A percentile compares a stretch with the other conserved stretches of the same genome.
These are phyloP conservation scores for Eupithecia exiguata DNA, from an alignment of 2,888 invertebrate genomes.

Conservation along the genomic window DNA sequence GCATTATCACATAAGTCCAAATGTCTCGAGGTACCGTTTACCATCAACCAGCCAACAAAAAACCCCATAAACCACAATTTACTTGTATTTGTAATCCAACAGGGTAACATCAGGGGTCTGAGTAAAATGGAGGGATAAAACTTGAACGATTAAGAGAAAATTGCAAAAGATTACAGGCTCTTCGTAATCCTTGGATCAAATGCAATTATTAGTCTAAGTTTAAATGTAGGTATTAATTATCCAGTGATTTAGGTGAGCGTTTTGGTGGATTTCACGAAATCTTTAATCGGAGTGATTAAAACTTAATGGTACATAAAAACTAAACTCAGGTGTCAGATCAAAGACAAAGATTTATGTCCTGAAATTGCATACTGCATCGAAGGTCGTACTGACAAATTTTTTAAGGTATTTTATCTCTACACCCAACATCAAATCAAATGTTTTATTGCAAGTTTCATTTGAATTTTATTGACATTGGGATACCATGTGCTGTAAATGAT, in stretches of 20 bases:
- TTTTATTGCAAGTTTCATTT: too few species aligned
- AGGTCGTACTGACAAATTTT: not conserved
- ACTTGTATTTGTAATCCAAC: conserved; percentile 2
- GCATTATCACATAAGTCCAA: conserved; percentile 82
- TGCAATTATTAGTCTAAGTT: conserved; percentile 76
- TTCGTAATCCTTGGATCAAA: conserved; percentile 70
- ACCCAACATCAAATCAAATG: not conserved
- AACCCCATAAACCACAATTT: conserved; percentile 54
- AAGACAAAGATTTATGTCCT: conserved; percentile 22
- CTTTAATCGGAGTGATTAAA: conserved; percentile 33
- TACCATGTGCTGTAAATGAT: not conserved
- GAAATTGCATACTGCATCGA: conserved; percentile 15
- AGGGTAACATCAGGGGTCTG: conserved; percentile 54
- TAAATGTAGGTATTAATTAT: conserved; percentile 74
- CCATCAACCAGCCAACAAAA: conserved; percentile 50
- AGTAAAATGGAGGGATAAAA: conserved; percentile 60
- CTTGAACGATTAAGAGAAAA: conserved; percentile 78
- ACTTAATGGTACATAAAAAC: conserved; percentile 36
- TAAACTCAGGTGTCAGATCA: conserved; percentile 15
- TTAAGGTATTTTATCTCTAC: not conserved
- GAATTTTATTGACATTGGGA: not conserved
- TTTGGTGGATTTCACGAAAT: conserved; percentile 49
- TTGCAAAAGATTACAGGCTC: conserved; percentile 79
- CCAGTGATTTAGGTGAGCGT: conserved; percentile 64
- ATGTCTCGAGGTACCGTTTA: conserved; percentile 75